Evolutionary conservation across 2,797 vertebrate species (phyloP).

Genomic region (Amblyopsis hoosieri): DNA sequence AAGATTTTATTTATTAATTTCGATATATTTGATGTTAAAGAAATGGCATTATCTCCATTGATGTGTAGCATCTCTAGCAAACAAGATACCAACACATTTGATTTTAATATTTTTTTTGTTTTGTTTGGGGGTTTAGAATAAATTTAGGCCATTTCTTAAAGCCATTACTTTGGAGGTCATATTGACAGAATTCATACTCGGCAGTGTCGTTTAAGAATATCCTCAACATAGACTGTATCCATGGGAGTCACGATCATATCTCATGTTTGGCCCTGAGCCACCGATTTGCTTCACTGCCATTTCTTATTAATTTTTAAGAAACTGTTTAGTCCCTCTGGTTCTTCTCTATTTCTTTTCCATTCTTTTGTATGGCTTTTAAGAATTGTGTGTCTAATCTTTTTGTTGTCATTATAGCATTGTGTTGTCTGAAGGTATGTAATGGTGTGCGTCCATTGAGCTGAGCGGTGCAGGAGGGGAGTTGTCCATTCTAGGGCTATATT

Average conservation of each 20-base stretch:
- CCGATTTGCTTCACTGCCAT: not conserved
- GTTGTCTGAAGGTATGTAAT: not conserved
- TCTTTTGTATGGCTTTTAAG: too few relatives aligned
- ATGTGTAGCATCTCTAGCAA: too few relatives aligned
- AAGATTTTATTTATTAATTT: not conserved
- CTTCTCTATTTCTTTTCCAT: not conserved
- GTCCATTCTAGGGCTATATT: conserved; percentile 9
- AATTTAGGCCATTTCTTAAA: not conserved
- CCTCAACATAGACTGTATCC: conserved; percentile 4
- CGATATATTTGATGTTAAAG: too few relatives aligned
- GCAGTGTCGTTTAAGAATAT: not conserved
- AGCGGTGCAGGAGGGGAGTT: not conserved
- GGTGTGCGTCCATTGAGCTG: not conserved
- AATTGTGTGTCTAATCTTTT: not conserved
- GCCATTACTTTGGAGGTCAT: not conserved
- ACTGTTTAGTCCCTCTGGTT: not conserved
- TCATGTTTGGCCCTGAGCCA: conserved; percentile 15
- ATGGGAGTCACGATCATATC: conserved; percentile 47
- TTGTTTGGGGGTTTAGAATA: too few relatives aligned
- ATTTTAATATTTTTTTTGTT: too few relatives aligned
- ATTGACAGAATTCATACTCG: not conserved
- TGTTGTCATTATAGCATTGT: not conserved
- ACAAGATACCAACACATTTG: too few relatives aligned
- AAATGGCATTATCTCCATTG: too few relatives aligned
- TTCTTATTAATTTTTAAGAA: not conserved